phyloP scores from a whole-genome alignment of 2,113 vertebrate genomes.

The Cinclus cinclus region DNA sequence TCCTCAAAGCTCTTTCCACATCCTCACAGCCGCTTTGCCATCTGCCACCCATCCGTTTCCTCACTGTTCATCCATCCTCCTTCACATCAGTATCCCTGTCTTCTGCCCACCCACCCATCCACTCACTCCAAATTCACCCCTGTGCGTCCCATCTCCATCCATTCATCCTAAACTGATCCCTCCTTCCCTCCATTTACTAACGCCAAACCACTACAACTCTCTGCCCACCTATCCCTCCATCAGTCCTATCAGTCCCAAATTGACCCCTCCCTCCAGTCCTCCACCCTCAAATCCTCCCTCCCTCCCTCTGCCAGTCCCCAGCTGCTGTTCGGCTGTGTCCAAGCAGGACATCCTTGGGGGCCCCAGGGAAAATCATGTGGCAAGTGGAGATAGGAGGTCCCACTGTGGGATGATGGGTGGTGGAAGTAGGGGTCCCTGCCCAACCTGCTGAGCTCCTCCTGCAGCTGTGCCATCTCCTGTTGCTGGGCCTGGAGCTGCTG shows the following conservation, averaged over 20 bases:
- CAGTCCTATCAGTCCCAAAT: background rate
- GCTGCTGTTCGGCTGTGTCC: background rate
- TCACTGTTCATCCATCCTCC: background rate
- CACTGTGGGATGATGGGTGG: background rate
- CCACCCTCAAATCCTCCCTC: background rate
- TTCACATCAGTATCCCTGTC: background rate
- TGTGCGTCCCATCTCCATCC: background rate
- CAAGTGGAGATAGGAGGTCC: background rate
- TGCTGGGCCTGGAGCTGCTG: slow-evolving; percentile 39
- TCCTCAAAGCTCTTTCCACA: background rate
- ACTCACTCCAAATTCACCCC: background rate
- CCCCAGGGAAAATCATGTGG: background rate
- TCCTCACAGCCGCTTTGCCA: background rate
- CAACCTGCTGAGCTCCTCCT: slow-evolving; percentile 69
- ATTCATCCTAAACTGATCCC: background rate
- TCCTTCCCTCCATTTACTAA: background rate
- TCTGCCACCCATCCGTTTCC: background rate
- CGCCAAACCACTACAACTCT: background rate
- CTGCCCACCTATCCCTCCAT: background rate
- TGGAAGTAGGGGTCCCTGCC: background rate
- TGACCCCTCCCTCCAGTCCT: background rate
- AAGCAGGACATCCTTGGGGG: background rate
- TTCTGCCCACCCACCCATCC: background rate
- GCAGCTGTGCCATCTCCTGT: slow-evolving; percentile 28
- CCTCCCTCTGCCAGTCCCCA: background rate